Evolutionary conservation across 35 echinoderm and acorn worm species (phyloP), one percentile per base, ranked within the genome.

Genomic region (Chiridota heheva): DNA sequence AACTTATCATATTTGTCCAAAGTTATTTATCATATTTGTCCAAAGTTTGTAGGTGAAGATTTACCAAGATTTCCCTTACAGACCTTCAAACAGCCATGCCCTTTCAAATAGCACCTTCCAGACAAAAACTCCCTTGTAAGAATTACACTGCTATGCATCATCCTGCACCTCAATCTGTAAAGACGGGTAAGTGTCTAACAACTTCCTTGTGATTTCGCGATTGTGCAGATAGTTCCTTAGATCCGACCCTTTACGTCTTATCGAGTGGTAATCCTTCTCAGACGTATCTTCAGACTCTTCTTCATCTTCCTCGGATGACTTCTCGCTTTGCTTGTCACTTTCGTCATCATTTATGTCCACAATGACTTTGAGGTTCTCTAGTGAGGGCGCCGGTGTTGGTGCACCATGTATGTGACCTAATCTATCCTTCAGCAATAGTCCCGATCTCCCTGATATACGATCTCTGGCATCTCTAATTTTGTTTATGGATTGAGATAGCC

Each of bases 151-250:
- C 53, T 78, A 87, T 44, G 53, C 67, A 44, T 90, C 87, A 42
- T 90, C 87, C 33, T 71, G 63, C 20, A 90, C 71, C 59, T 90
- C 78, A 76, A 90, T 90, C 45, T 82, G 68, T 25, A 90, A 46
- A 0, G 80, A 83, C 5, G 87, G 87, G 22, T 83, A 47, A 42
- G 83, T 90, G 22, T 76, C 87, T 22, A 90, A 70, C 20, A 84
- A 42, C 42, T 70, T 82, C 40, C 68, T 39, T 31, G 69, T 90
- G 7, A 46, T 84, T 26, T 84, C 46, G 5, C 80, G 39, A 15
- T 82, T 63, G 37, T 73, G 81, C 30, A 90, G 77, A 58, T 70
- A 60, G 6, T 68, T 43, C 69, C 87, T 84, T 1, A 90, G 80
- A 60, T 90, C 85, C 2, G 69, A 72, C 27, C 20, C 36, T 38